Evolutionary conservation across 2,797 vertebrate genomes (phyloP).

Genomic region (Staurois parvus): DNA sequence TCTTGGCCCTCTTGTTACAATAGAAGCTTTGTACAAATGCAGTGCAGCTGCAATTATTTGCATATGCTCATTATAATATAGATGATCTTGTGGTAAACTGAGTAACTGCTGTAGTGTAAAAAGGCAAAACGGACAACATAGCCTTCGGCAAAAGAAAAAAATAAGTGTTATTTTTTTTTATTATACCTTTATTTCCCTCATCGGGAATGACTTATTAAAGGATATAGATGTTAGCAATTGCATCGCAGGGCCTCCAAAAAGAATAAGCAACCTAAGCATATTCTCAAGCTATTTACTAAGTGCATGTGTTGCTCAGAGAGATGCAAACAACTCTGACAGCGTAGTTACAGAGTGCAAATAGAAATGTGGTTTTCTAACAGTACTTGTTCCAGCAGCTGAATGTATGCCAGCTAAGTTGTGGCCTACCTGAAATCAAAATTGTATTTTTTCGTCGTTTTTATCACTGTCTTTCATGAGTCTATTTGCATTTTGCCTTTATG

Average conservation of each 20-base stretch:
- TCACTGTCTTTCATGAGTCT: too few species aligned
- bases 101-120: constrained; percentile 24
- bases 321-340: not conserved
- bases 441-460: too few species aligned
- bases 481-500: too few species aligned
- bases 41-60: constrained; percentile 53
- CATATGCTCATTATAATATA: constrained; percentile 59
- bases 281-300: not conserved
- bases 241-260: not conserved
- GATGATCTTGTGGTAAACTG: constrained; percentile 39
- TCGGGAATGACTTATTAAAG: not conserved
- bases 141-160: constrained; percentile 12
- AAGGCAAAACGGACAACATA: constrained; percentile 19
- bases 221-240: not conserved
- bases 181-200: not conserved
- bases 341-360: too few species aligned
- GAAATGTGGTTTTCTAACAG: not conserved
- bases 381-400: not conserved
- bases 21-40: constrained; percentile 42
- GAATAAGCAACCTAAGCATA: not conserved
- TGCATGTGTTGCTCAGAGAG: not conserved
- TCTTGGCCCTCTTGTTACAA: constrained; percentile 47
- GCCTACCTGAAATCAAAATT: too few species aligned
- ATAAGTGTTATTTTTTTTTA: not conserved
- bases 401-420: too few species aligned